These are phyloP conservation scores for Ochropleura leucogaster DNA, from an alignment of 2,888 invertebrate species.

Conservation along the genomic window DNA sequence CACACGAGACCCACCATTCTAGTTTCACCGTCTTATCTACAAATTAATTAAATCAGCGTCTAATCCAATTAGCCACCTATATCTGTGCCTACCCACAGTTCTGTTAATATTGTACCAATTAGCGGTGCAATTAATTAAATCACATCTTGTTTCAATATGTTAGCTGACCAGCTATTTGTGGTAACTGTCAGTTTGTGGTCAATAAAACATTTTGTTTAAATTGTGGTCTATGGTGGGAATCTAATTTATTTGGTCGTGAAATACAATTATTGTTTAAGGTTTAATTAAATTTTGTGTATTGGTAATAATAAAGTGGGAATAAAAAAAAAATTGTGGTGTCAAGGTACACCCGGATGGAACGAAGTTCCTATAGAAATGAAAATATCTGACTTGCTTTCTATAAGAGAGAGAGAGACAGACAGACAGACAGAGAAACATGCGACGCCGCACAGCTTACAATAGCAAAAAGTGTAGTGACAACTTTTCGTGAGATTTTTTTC, in stretches of 20 bases:
- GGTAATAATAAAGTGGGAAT: background rate
- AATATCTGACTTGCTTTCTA: too few species aligned
- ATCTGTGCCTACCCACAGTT: background rate
- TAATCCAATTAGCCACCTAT: constrained; percentile 25
- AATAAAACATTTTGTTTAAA: background rate
- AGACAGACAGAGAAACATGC: too few species aligned
- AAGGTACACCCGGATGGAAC: too few species aligned
- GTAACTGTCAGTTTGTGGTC: background rate
- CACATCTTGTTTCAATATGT: constrained; percentile 19
- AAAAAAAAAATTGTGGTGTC: too few species aligned
- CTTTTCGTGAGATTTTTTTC: too few species aligned
- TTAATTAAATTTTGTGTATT: background rate
- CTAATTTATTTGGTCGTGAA: background rate
- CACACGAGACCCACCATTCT: background rate
- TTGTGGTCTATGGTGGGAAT: background rate
- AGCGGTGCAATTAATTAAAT: constrained; percentile 46
- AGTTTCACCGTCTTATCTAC: background rate
- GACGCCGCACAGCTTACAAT: too few species aligned
- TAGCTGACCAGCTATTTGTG: constrained; percentile 13
- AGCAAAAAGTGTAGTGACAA: too few species aligned
- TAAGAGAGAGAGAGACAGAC: too few species aligned
- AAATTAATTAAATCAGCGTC: constrained; percentile 23
- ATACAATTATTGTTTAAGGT: background rate
- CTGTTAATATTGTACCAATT: constrained; percentile 38
- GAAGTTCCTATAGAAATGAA: too few species aligned